These are phyloP conservation scores for Periparus ater DNA, from an alignment of 2,797 vertebrate species.

Conservation along the genomic window DNA sequence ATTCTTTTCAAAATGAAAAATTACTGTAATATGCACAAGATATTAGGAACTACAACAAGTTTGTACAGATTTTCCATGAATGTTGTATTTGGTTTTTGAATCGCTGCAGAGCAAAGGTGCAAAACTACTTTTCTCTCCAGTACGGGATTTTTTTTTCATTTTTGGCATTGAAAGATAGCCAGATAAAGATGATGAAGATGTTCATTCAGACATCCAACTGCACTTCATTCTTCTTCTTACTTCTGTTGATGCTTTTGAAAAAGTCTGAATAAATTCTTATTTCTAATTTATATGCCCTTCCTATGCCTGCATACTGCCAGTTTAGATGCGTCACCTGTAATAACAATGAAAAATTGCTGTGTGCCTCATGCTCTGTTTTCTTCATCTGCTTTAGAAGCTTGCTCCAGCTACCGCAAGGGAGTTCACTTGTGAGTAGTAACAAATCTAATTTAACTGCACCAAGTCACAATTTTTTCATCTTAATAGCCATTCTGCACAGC, in stretches of 20 bases:
- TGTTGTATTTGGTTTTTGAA: background rate
- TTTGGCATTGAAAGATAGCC: conserved; percentile 26
- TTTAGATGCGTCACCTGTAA: conserved; percentile 87
- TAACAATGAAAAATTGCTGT: conserved; percentile 92
- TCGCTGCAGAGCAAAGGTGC: background rate
- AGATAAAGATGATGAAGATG: conserved; percentile 34
- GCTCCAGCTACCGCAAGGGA: conserved; percentile 74
- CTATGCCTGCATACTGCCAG: conserved; percentile 76
- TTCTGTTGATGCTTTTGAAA: conserved; percentile 52
- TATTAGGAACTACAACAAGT: conserved; percentile 1
- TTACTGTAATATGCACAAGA: background rate
- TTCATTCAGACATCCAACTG: conserved; percentile 8
- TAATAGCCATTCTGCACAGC: conserved; percentile 69
- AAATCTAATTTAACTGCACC: conserved; percentile 76
- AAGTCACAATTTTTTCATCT: conserved; percentile 63
- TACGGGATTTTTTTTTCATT: background rate
- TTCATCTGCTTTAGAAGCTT: conserved; percentile 61
- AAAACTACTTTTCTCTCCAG: conserved; percentile 7
- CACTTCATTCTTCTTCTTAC: conserved; percentile 50
- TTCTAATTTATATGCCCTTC: conserved; percentile 73
- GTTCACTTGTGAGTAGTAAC: conserved; percentile 67
- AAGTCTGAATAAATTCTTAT: conserved; percentile 65
- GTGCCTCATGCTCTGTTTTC: conserved; percentile 69
- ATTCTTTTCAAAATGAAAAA: conserved; percentile 57
- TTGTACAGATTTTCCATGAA: conserved; percentile 14